These are phyloP conservation scores for Felis chaus DNA, from an alignment of 2,113 vertebrate genomes.

Conservation along the genomic window DNA sequence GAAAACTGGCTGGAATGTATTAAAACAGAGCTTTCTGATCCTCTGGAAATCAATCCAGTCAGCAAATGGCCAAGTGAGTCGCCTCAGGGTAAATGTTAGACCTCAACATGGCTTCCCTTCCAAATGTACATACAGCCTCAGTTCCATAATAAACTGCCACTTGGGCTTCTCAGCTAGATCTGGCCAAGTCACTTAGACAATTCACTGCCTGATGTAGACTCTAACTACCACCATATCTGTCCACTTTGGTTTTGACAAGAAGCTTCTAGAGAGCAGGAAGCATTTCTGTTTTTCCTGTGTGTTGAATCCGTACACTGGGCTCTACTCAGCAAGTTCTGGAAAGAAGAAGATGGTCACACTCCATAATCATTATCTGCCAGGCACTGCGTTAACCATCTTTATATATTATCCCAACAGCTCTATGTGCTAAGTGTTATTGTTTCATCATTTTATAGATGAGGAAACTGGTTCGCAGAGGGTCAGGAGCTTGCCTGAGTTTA, in stretches of 20 bases:
- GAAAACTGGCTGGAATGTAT: conserved; percentile 43
- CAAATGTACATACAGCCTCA: background rate
- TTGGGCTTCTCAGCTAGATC: background rate
- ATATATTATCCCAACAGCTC: background rate
- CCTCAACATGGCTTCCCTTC: background rate
- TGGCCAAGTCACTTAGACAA: background rate
- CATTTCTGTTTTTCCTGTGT: background rate
- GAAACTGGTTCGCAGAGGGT: background rate
- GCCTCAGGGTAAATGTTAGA: background rate
- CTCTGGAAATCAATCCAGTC: conserved; percentile 27
- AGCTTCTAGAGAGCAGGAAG: background rate
- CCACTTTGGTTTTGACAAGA: background rate
- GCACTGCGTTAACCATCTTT: background rate
- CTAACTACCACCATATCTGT: background rate
- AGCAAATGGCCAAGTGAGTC: conserved; percentile 23
- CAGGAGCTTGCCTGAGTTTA: background rate
- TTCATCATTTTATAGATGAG: conserved; percentile 21
- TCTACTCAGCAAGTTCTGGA: background rate
- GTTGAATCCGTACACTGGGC: background rate
- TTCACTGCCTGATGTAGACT: background rate
- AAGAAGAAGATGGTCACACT: background rate
- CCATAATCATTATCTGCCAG: background rate
- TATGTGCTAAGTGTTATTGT: background rate
- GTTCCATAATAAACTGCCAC: background rate
- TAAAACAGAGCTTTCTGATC: conserved; percentile 55